phyloP scores from a whole-genome alignment of 2,113 vertebrate species.

The Todiramphus chloris region DNA sequence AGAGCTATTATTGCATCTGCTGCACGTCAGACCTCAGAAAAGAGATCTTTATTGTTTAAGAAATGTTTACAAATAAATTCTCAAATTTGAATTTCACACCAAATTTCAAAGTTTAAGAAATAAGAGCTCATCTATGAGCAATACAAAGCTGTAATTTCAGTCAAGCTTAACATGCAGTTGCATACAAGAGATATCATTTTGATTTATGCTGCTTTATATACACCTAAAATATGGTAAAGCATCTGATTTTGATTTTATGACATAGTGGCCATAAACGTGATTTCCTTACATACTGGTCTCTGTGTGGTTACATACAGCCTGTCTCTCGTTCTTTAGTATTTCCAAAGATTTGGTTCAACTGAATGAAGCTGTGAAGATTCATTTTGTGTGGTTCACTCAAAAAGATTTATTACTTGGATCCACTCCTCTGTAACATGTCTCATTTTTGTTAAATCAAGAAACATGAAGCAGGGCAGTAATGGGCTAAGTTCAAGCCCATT shows the following conservation, averaged over 20 bases:
- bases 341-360: background rate
- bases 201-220: background rate
- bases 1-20: background rate
- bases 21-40: background rate
- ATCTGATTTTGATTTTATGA: background rate
- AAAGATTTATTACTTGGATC: background rate
- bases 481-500: background rate
- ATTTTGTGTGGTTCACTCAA: background rate
- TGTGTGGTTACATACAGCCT: background rate
- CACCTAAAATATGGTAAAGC: background rate
- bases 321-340: background rate
- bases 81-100: background rate
- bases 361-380: background rate
- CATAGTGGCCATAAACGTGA: fast-evolving
- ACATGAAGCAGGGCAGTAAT: background rate
- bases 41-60: background rate
- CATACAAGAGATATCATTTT: background rate
- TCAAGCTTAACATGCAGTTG: background rate
- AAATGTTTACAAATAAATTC: background rate
- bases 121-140: background rate
- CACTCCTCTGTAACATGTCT: background rate
- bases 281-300: background rate
- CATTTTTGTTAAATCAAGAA: background rate
- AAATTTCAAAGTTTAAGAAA: background rate
- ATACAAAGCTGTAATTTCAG: background rate